Evolutionary conservation across 2,797 vertebrate species (phyloP), one percentile per base, ranked within the genome.

Genomic region (Anguilla marmorata): DNA sequence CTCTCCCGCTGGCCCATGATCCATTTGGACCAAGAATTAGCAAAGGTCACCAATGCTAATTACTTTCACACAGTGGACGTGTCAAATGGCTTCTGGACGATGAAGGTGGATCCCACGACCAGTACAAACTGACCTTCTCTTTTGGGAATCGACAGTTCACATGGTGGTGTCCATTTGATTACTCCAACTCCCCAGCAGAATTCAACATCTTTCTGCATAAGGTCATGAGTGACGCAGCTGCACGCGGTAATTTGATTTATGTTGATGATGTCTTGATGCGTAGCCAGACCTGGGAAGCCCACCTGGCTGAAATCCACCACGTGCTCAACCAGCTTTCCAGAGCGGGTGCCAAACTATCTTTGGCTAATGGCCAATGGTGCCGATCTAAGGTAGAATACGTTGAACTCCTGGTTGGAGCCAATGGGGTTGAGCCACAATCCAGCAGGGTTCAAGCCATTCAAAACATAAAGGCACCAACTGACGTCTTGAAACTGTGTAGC

Each of bases 51-150:
- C 0, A n/a, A 79, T 0, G 87, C 89, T 0, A 87, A 87, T 1
- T 85, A 66, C 33, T 87, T 91, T 37, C 86, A 88, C 1, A 60
- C 87, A 0, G 3, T 87, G 0, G 88, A 91, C 0, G 2, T 90
- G 0, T 76, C 87, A 0, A 87, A 33, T 2, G 89, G 89, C 0
- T 93, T 91, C 54, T 89, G 89, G 89, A 92, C 87, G 0, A 80
- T 91, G 0, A 84, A 24, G 0, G 89, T 90, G 0, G 37, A 89
- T 16, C n/a, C 24, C 0, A 50, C 14, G 87, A 92, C 60, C 82
- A 92, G 86, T 76, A 90, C 45, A 90, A 91, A 2, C 41, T 91
- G 12, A 88, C 86, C 0, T 91, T 91, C 66, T 88, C 66, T 0
- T 92, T 91, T 9, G 74, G 2, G 0, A 88, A 88, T n/a, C 0